phyloP scores from a whole-genome alignment of 2,113 vertebrate genomes.

The Triplophysa tibetana region DNA sequence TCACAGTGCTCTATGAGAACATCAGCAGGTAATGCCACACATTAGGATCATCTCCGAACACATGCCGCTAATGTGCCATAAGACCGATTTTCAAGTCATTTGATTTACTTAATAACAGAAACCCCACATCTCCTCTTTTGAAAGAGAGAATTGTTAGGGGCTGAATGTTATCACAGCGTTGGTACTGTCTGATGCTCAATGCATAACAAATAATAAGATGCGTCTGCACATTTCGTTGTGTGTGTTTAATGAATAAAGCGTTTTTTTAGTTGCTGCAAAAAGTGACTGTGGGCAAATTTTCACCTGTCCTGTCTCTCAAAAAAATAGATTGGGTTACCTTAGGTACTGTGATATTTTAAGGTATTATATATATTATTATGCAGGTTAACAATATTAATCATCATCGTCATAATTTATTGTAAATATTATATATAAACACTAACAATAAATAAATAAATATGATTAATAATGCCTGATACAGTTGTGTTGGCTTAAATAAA shows the following conservation, averaged over 20 bases:
- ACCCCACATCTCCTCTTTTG: neutral
- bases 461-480: neutral
- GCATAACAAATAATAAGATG: neutral
- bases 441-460: neutral
- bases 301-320: neutral
- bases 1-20: slow-evolving; percentile 35
- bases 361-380: no score
- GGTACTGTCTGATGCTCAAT: neutral
- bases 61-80: slow-evolving; percentile 8
- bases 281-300: neutral
- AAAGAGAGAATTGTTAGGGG: neutral
- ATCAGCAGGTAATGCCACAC: slow-evolving; percentile 33
- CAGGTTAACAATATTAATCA: no score
- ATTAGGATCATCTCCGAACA: slow-evolving; percentile 20
- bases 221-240: neutral
- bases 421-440: no score
- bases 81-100: slow-evolving; percentile 9
- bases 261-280: neutral
- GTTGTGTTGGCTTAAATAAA: no score
- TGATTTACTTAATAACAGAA: slow-evolving; percentile 30
- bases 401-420: no score
- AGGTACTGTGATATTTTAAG: no score
- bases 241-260: neutral
- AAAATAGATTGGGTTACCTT: no score
- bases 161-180: slow-evolving; percentile 7